These are phyloP conservation scores for Drosophila repleta DNA, from an alignment of 1,140 invertebrate species.

Conservation along the genomic window DNA sequence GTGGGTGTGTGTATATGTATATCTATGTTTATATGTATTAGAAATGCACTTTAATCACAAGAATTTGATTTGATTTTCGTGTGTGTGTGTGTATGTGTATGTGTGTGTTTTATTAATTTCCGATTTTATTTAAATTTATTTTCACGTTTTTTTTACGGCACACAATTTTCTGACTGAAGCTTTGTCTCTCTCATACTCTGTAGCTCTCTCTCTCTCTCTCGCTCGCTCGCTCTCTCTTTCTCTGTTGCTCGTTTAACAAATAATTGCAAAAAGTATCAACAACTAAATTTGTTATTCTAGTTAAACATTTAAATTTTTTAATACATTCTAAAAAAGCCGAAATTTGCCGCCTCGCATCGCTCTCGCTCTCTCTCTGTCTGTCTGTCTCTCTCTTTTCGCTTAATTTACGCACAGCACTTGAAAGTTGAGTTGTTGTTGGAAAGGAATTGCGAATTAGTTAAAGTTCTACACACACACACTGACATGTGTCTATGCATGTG, in stretches of 20 bases:
- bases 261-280: conserved; percentile 81
- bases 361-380: conserved; percentile 32
- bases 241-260: conserved; percentile 65
- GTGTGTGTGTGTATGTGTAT: conserved; percentile 19
- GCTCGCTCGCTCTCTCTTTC: conserved; percentile 2
- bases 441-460: conserved; percentile 49
- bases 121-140: conserved; percentile 38
- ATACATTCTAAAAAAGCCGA: conserved; percentile 75
- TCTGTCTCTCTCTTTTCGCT: conserved; percentile 20
- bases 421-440: conserved; percentile 45
- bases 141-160: conserved; percentile 53
- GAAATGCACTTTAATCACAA: conserved; percentile 84
- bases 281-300: conserved; percentile 83
- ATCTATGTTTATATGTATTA: conserved; percentile 63
- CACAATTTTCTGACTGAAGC: conserved; percentile 61
- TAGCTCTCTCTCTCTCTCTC: conserved; percentile 3
- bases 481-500: conserved; percentile 23
- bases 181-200: conserved; percentile 13
- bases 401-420: conserved; percentile 65
- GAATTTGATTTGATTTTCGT: conserved; percentile 70
- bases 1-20: conserved; percentile 35
- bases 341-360: conserved; percentile 69
- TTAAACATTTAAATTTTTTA: conserved; percentile 76
- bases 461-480: conserved; percentile 44
- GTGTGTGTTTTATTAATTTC: conserved; percentile 23